Evolutionary conservation across 2,797 vertebrate species (phyloP), one percentile per base, ranked within the genome.

Genomic region (Rhinatrema bivittatum): DNA sequence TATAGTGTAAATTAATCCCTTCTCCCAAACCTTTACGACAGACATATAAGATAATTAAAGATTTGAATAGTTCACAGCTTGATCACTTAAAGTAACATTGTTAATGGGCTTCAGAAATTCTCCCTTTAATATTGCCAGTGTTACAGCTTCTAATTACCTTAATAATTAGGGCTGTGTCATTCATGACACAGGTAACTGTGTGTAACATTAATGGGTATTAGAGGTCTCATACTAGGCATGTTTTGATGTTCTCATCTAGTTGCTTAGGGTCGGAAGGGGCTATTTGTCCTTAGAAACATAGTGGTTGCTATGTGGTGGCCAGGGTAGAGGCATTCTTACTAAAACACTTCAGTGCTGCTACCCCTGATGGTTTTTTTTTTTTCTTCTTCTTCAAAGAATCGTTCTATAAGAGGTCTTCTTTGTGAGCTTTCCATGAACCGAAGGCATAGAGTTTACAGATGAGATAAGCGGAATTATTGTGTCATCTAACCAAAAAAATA

Each of bases 111-210:
- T 84, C 81, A 82, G 76, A 84, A 75, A 80, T 82, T 84, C 87
- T 84, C 76, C 72, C 82, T 84, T 84, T 82, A 84, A 84, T 79
- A 82, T 78, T 86, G 86, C 87, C 85, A 86, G 84, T 82, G 87
- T 87, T 87, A 88, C 87, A 91, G 91, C 88, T 84, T 85, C 89
- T 89, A 93, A 93, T 91, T 86, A 93, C 87, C 85, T 80, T 78
- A 83, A 89, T 94, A 95, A 97, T 97, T 91, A 95, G 89, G 85
- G 84, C 86, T 81, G 85, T 92, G 87, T 90, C 88, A 90, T 86
- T 94, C 87, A 87, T 74, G 87, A 87, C 78, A 70, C 85, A 84
- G 84, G 89, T 83, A 90, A 88, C 86, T 87, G 87, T 87, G 82
- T 85, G 84, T 81, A 90, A 84, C 87, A 72, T 87, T 94, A 93